Evolutionary conservation across 1,140 invertebrate genomes (phyloP), one percentile per base, ranked within the genome.

Genomic region (Scaptomyza graminum): DNA sequence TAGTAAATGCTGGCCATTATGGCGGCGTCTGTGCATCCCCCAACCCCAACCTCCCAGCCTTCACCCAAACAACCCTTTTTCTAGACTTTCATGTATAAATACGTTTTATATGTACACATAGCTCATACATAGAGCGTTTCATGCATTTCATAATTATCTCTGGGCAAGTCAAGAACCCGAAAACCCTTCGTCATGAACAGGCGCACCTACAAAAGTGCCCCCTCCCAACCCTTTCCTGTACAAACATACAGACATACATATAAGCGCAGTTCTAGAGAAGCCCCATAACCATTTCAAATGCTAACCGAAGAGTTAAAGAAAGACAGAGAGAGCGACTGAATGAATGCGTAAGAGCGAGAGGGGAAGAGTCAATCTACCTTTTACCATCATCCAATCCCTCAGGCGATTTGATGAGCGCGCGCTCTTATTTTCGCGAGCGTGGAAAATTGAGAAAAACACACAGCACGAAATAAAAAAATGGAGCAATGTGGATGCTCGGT

Each of bases 361-460:
- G 44, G 60, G 65, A 51, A 65, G 63, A 61, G 60, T 56, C 25
- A 18, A 43, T 59, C n/a, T 15, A 22, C 37, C 6, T 15, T 5
- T 16, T 13, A 18, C 16, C 50, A 25, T 41, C 39, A 43, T 51
- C 63, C 60, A 65, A 22, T 49, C 50, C 31, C 69, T 63, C 25
- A 9, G 68, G 18, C 62, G 15, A 16, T 31, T 34, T 9, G 16
- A 43, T 55, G 50, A 64, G 72, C 34, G 64, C 65, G 74, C 82
- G 79, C 82, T 87, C 82, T 87, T 83, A 88, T 88, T 89, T 88
- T 88, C 83, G 83, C 83, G 84, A 88, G 83, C 84, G 75, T 89
- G 79, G 76, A 83, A 87, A 88, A 88, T 66, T 67, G 79, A 83
- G 79, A 69, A 69, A 76, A 67, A 47, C 41, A 62, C 28, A 31